phyloP scores from a whole-genome alignment of 2,113 vertebrate genomes.

The Varanus komodoensis region DNA sequence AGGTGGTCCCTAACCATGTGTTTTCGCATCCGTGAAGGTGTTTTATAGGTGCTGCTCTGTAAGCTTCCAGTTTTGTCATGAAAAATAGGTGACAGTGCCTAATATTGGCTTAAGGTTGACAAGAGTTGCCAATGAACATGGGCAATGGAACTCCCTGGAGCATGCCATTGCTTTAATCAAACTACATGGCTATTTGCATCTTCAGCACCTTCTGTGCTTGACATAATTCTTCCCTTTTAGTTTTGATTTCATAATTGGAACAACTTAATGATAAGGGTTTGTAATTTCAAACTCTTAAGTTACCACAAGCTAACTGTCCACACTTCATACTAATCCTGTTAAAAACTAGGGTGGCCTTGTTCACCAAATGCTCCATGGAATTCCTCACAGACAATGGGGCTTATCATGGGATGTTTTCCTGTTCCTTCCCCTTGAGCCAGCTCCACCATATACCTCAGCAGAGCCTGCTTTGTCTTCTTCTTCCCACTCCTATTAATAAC shows the following conservation, averaged over 20 bases:
- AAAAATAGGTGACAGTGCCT: constrained; percentile 13
- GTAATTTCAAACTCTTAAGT: neutral
- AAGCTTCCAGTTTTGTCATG: constrained; percentile 9
- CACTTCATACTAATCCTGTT: no score
- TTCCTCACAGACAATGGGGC: no score
- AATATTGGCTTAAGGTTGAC: constrained; percentile 26
- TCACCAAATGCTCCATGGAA: no score
- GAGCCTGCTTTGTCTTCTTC: no score
- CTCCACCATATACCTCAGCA: no score
- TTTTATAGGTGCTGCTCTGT: constrained; percentile 4
- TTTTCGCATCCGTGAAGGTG: constrained; percentile 15
- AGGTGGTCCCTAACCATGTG: neutral
- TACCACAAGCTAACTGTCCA: neutral
- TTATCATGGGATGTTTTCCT: no score
- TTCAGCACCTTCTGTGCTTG: neutral
- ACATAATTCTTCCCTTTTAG: neutral
- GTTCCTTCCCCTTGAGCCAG: no score
- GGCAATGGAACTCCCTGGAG: neutral
- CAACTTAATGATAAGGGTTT: neutral
- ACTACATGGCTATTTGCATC: neutral
- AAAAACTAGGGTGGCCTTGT: no score
- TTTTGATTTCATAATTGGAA: constrained; percentile 17
- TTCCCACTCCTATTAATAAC: no score
- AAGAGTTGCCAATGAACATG: neutral
- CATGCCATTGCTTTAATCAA: constrained; percentile 18